Conservation (phyloP, 2,888 invertebrate species). For the Ecdyonurus torrentis region DNA sequence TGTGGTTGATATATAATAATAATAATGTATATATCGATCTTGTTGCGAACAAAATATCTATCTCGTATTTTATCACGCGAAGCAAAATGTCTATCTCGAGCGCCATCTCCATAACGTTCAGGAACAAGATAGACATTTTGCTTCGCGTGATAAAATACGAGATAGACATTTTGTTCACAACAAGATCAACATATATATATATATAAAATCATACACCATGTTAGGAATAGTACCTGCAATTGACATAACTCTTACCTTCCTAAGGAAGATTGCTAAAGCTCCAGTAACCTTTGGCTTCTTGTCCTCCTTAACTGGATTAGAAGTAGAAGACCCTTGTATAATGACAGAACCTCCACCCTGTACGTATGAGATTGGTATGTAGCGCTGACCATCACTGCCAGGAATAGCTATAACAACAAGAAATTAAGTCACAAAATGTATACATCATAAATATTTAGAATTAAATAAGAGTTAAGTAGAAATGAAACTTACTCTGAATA, state of each 20-base stretch:
- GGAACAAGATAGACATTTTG: no score
- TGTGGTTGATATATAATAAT: no score
- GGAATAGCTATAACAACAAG: constrained; percentile 14
- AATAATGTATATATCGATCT: no score
- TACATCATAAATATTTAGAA: not conserved
- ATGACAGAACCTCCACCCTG: constrained; percentile 14
- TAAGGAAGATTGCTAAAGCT: constrained; percentile 60
- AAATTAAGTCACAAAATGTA: not conserved
- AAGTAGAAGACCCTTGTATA: constrained; percentile 11
- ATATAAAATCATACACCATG: not conserved
- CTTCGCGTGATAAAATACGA: no score
- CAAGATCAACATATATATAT: constrained; percentile 8
- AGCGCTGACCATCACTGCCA: constrained; percentile 16
- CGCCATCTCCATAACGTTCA: no score
- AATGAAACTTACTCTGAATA: constrained; percentile 14
- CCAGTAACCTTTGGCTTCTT: constrained; percentile 39
- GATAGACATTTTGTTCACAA: not conserved
- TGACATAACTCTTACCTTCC: constrained; percentile 76
- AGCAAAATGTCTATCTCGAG: no score
- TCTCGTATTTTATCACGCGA: no score
- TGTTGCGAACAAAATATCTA: no score
- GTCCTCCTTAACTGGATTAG: constrained; percentile 16
- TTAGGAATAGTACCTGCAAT: constrained; percentile 3
- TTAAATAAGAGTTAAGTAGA: not conserved
- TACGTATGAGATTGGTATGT: constrained; percentile 15